Base-by-base conservation (phyloP, 2,797 vertebrate genomes). In the Malacoctenus gilli region DNA sequence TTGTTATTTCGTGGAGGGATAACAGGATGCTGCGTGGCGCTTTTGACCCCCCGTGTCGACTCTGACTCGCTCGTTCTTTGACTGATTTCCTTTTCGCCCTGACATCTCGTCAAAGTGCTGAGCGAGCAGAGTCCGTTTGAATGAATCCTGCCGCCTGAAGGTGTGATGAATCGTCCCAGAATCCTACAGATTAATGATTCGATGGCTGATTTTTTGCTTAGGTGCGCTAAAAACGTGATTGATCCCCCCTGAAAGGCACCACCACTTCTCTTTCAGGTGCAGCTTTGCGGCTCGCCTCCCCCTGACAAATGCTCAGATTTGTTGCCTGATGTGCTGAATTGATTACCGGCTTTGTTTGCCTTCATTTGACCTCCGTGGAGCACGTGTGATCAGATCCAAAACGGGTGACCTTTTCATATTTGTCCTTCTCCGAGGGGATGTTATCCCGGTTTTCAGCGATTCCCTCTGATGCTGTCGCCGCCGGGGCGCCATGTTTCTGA, bases 401-500 rank as follows among this genome's bases (percentile, higher is more conserved):
- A 78, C 44, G 32, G 47, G 39, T 65, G 59, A 80, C 69, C 47
- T 75, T 85, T 82, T 52, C 38, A 31, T 31, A 44, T 73, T 77
- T 75, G 55, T 75, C 66, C 54, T 53, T 51, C 43, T 80, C 62
- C 10, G 67, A 32, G 65, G 48, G 53, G 41, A 7, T 41, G 37
- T 59, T 40, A 48, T 68, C 36, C 51, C 39, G 50, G 56, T 57
- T 48, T 65, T 14, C 43, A 67, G 36, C 25, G 1, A 47, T 59
- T 50, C 8, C 50, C 72, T 65, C 72, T 86, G 78, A 83, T 83
- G 83, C 77, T 85, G 68, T 42, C 40, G 43, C 63, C 70, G 83
- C 86, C 81, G 83, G 80, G 74, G 66, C 21, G n/a, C 47, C 58
- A 57, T 84, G 73, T 82, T 83, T 89, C 72, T 80, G 80, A 85